Base-by-base conservation (phyloP, 2,113 vertebrate species). In the Oxyura jamaicensis region DNA sequence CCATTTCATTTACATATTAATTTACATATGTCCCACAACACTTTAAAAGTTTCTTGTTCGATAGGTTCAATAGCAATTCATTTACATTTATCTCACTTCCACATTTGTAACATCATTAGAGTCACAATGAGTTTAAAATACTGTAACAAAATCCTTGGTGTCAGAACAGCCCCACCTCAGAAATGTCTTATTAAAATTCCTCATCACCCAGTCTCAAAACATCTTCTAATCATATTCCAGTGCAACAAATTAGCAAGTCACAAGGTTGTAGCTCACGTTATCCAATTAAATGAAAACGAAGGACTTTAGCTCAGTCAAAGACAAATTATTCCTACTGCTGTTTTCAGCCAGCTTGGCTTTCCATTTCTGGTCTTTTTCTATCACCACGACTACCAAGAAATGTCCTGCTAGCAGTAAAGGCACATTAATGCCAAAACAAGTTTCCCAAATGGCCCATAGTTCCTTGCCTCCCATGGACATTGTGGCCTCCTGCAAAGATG, bases 211-310 rank as follows among this genome's bases (percentile, higher is more conserved):
- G 91, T 86, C 93, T 97, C 94, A 96, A 95, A 97, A 96, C 94
- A 96, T 95, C 94, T 97, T 93, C 81, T 96, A 95, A 96, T 96
- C 96, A 95, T 87, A 96, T 95, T 97, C 95, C 84, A 95, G 91
- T 92, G 91, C 83, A 91, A 97, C 89, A 95, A 89, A 95, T 96
- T 96, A 95, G 91, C 83, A 97, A 91, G 89, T 89, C 7, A 19
- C 93, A 92, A 96, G 95, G 93, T 89, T 95, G 94, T 87, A 95
- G 89, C 95, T 95, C 94, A 93, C 48, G 33, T 95, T 93, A 95
- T 79, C 96, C 94, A 96, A 91, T 95, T 97, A 96, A 93, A 97
- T 93, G 94, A 91, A 97, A 95, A 96, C 86, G 86, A 95, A 96
- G 89, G 89, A 95, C 94, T 97, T 92, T 0, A 84, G 91, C 81